Evolutionary conservation across 2,888 invertebrate genomes (phyloP), one percentile per base, ranked within the genome.

Genomic region (Brassicogethes aeneus): DNA sequence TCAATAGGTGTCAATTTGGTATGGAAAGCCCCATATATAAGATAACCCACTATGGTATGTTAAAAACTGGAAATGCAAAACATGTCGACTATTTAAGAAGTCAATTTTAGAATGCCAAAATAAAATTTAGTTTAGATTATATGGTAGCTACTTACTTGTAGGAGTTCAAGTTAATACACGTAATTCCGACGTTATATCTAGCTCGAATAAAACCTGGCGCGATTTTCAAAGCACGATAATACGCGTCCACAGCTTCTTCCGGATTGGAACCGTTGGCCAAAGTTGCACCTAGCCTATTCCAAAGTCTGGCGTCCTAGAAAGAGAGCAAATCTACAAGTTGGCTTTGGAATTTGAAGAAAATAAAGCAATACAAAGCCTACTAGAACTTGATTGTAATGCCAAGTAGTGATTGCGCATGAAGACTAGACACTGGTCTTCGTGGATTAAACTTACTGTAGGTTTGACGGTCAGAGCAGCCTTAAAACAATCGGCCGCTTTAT

Each of bases 241-340:
- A 99, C 0, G 97, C 96, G 50, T 91, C 86, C 3, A 99, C 89
- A 2, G 99, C 96, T 71, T 97, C 93, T 59, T 94, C 95, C 23
- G 95, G 89, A 49, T 84, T 80, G 39, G 87, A 87, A 49, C 95
- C 92, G 66, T 99, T 99, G 10, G 99, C 99, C 56, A 96, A 70
- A 34, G 96, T 94, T 17, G 99, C 99, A 39, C 99, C 99, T 17
- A 99, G 73, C 55, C 94, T 83, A 68, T 99, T 99, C 97, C 97
- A 99, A 38, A 95, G 67, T 59, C 91, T 81, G 3, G 94, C 86
- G 76, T 96, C 93, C 80, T 83, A 52, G 42, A 63, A 45, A 40
- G 23, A 5, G 23, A 7, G 5, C 23, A 23, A 23, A 7, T 23
- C 5, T 7, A 23, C 23, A 23, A n/a, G n/a, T n/a, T n/a, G n/a